Evolutionary conservation across 2,888 invertebrate genomes (phyloP).

Genomic region (Trachelus troglodyta): DNA sequence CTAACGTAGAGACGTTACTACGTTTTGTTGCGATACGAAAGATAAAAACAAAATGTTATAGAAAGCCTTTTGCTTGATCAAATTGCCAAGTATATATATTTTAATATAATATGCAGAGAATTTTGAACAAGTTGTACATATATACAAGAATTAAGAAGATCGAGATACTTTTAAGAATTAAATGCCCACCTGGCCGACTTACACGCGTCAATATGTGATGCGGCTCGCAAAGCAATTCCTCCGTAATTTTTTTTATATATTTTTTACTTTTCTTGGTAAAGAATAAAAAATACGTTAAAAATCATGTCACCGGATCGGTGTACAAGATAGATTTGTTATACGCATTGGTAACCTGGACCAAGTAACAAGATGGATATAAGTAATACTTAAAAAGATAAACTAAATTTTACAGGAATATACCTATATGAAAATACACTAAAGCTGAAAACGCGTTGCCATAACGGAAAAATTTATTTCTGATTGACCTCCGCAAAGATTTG

Average conservation of each 20-base stretch:
- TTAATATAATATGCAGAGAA: conserved; percentile 14
- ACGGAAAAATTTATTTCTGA: not conserved
- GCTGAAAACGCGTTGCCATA: not conserved
- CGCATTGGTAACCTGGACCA: not conserved
- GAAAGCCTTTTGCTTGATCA: not conserved
- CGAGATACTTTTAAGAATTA: not conserved
- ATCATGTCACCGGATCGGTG: not conserved
- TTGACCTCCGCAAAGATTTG: not conserved
- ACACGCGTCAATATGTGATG: not conserved
- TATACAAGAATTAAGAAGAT: conserved; percentile 23
- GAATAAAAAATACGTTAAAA: not conserved
- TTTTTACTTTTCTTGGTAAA: not conserved
- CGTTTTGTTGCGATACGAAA: not conserved
- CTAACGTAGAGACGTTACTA: not conserved
- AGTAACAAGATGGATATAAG: not conserved
- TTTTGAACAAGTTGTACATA: conserved; percentile 20
- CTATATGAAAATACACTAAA: not conserved
- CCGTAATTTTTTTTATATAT: not conserved
- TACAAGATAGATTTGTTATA: not conserved
- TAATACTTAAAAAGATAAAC: not conserved
- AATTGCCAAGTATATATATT: conserved; percentile 6
- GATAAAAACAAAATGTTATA: not conserved
- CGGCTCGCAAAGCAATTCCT: not conserved
- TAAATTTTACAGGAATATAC: not conserved
- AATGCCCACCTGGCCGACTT: not conserved